Conservation (phyloP, 2,113 vertebrate species). For the Caloenas nicobarica region DNA sequence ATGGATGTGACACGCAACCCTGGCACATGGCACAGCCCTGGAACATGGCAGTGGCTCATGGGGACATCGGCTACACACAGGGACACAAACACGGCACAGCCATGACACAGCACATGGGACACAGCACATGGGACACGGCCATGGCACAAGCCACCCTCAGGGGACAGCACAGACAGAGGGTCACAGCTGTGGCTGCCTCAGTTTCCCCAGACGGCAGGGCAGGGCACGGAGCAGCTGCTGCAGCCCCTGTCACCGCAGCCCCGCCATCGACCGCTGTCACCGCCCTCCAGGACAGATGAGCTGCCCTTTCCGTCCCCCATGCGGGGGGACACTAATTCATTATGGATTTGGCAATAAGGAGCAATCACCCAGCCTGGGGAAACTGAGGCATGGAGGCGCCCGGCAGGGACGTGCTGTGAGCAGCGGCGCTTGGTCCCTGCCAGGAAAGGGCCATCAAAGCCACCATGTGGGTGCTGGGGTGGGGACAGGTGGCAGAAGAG, state of each 20-base stretch:
- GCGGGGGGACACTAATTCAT: not conserved
- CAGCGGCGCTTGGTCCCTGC: not conserved
- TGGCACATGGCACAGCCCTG: too few relatives aligned
- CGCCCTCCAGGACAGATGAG: not conserved
- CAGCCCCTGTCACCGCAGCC: not conserved
- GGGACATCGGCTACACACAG: not conserved
- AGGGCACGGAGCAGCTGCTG: not conserved
- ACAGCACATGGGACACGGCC: not conserved
- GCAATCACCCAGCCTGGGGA: not conserved
- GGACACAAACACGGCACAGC: too few relatives aligned
- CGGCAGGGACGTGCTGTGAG: not conserved
- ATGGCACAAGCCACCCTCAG: not conserved
- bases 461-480: fast-evolving
- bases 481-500: not conserved
- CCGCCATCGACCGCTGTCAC: not conserved
- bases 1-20: fast-evolving
- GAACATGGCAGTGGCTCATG: not conserved
- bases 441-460: not conserved
- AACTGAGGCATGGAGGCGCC: not conserved
- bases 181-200: not conserved
- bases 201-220: not conserved
- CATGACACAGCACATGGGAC: not conserved
- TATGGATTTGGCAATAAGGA: constrained; percentile 18
- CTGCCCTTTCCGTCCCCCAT: not conserved
- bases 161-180: not conserved